Evolutionary conservation across 2,113 vertebrate species (phyloP), one percentile per base, ranked within the genome.

Genomic region (Neodon shergylaensis): DNA sequence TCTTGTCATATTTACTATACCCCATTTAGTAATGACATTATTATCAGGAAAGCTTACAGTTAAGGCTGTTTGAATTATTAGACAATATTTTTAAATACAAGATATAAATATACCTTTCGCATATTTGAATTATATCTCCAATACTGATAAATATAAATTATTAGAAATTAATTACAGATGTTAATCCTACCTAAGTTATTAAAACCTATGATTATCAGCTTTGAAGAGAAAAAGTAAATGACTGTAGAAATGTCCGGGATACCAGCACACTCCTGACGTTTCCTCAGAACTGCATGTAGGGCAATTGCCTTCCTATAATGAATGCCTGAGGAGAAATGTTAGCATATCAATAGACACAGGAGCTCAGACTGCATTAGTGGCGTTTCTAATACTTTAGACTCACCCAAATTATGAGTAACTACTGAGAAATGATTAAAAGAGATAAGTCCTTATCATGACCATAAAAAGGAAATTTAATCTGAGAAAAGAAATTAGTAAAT

Each of bases 401-500:
- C 28, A 95, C 49, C 52, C 24, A 85, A 84, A 68, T 86, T 66
- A 84, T 94, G 14, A 82, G 13, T 92, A 74, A 92, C 42, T 96
- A 96, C 82, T 94, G 49, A 96, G 33, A 92, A 92, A 96, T 87
- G 65, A 77, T 88, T 89, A 33, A 31, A 65, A n/a, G 33, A 95
- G 82, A 89, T 92, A 96, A 94, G 39, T 24, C 81, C 24, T 92
- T 92, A 86, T 89, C 72, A 61, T 88, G 28, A 73, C 5, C 22
- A 92, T 61, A 54, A 95, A 96, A 86, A 94, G 33, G 94, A 86
- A 97, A 87, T 81, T 91, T 93, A 92, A 91, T 82, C 24, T 91
- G 93, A 68, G 47, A 90, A 61, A 72, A 88, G 47, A 78, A 95
- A 91, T 89, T 39, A 93, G 58, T 17, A 82, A 73, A 88, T 82